These are phyloP conservation scores for Diuraphis noxia DNA, from an alignment of 1,140 invertebrate species.

Conservation along the genomic window DNA sequence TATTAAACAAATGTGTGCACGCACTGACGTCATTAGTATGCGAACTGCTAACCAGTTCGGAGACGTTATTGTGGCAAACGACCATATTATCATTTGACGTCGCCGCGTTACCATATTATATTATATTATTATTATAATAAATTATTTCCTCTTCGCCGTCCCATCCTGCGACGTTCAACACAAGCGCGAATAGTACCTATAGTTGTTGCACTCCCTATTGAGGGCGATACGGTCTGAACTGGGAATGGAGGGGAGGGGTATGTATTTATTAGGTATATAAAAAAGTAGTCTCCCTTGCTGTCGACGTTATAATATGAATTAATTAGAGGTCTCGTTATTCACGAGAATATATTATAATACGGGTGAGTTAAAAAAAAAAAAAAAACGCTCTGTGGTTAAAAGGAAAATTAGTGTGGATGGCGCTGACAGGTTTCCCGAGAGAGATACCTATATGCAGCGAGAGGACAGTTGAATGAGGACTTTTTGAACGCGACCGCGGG, in stretches of 20 bases:
- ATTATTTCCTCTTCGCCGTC: background rate
- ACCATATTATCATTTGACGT: background rate
- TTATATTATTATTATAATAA: background rate
- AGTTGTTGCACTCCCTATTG: background rate
- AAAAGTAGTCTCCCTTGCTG: background rate
- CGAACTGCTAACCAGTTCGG: constrained; percentile 12
- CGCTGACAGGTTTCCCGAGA: constrained; percentile 13
- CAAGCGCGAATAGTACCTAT: background rate
- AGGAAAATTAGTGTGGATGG: constrained; percentile 27
- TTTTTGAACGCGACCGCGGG: background rate
- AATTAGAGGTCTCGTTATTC: constrained; percentile 16
- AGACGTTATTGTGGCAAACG: background rate
- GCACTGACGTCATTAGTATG: background rate
- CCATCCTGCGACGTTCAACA: background rate
- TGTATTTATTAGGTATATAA: background rate
- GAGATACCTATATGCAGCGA: background rate
- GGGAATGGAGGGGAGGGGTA: background rate
- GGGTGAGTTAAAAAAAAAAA: background rate
- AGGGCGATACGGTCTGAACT: background rate
- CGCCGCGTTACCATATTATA: background rate
- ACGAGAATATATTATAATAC: background rate
- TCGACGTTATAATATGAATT: constrained; percentile 5
- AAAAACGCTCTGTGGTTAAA: background rate
- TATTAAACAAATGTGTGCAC: background rate
- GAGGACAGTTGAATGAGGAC: constrained; percentile 28